Base-by-base conservation (phyloP, 2,888 invertebrate genomes). In the Neocrepidodera transversa region DNA sequence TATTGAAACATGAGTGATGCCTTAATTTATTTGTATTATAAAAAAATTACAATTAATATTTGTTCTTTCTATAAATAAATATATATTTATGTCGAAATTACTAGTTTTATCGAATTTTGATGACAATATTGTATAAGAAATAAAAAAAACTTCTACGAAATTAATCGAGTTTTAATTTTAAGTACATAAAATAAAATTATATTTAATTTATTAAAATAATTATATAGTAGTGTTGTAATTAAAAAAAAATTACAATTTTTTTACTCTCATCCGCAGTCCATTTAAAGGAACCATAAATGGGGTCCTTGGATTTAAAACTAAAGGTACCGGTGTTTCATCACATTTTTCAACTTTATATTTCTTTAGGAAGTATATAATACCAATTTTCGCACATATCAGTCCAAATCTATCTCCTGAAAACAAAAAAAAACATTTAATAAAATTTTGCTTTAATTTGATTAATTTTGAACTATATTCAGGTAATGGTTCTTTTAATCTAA, bases 371-470 rank as follows among this genome's bases (percentile, higher is more conserved):
- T 74, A 68, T 2, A 74, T 60, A n/a, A 79, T 47, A 10, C 77
- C 77, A 1, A 78, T 66, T 70, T 78, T 79, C n/a, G 76, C 71
- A 45, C 70, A 69, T 26, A 78, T 68, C 47, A 77, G 57, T 18
- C 76, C 78, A 61, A 79, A 79, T 63, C 78, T 63, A 60, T 76
- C 77, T 49, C 78, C 79, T 79, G 52, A 60, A 75, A 53, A 30
- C 38, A 55, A 54, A 40, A 58, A 30, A 47, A 51, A n/a, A 20
- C 8, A 20, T 7, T 18, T 8, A 23, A 32, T 35, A 11, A 53
- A 47, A 47, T n/a, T n/a, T n/a, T n/a, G n/a, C n/a, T n/a, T n/a
- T n/a, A n/a, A n/a, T n/a, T n/a, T n/a, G n/a, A n/a, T n/a, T n/a
- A n/a, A n/a, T n/a, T n/a, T n/a, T n/a, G n/a, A n/a, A n/a, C n/a